A percentile compares a stretch with the other conserved stretches of the same genome.
Evolutionary conservation across 1,140 invertebrate genomes (phyloP).

Genomic region (Macrocentrus cingulum): DNA sequence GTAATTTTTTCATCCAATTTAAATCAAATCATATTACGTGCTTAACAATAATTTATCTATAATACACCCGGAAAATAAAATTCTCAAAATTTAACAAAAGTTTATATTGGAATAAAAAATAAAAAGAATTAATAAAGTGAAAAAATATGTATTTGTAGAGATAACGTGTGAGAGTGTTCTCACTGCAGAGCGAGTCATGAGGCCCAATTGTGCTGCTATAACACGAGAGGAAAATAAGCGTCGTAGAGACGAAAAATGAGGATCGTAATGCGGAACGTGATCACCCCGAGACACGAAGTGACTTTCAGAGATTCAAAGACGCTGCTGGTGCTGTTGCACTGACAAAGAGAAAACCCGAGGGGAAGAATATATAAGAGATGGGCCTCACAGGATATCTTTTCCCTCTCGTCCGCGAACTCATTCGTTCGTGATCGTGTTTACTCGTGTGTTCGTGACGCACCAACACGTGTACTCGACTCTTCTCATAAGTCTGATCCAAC

Average conservation of each 20-base stretch:
- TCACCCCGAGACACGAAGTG: slow-evolving; percentile 24
- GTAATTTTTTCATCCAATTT: too few species aligned
- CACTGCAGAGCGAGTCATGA: background rate
- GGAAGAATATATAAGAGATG: slow-evolving; percentile 8
- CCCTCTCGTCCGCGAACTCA: slow-evolving; percentile 16
- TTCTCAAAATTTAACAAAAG: too few species aligned
- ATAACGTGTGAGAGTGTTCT: too few species aligned
- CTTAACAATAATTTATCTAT: too few species aligned
- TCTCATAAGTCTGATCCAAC: slow-evolving; percentile 5
- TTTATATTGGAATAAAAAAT: too few species aligned
- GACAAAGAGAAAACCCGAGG: slow-evolving; percentile 2
- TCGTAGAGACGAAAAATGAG: slow-evolving; percentile 19
- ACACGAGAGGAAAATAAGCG: slow-evolving; percentile 11
- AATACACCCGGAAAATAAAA: too few species aligned
- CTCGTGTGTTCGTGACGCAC: slow-evolving; percentile 27
- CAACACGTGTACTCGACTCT: slow-evolving; percentile 18
- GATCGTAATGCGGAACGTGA: slow-evolving; percentile 28
- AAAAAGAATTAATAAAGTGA: too few species aligned
- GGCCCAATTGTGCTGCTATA: background rate
- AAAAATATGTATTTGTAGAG: too few species aligned
- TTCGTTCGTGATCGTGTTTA: slow-evolving; percentile 29
- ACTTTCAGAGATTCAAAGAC: slow-evolving; percentile 13
- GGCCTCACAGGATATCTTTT: background rate
- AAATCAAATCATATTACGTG: too few species aligned
- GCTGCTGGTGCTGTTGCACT: background rate